phyloP scores from a whole-genome alignment of 2,888 invertebrate genomes.

The Lagria hirta region DNA sequence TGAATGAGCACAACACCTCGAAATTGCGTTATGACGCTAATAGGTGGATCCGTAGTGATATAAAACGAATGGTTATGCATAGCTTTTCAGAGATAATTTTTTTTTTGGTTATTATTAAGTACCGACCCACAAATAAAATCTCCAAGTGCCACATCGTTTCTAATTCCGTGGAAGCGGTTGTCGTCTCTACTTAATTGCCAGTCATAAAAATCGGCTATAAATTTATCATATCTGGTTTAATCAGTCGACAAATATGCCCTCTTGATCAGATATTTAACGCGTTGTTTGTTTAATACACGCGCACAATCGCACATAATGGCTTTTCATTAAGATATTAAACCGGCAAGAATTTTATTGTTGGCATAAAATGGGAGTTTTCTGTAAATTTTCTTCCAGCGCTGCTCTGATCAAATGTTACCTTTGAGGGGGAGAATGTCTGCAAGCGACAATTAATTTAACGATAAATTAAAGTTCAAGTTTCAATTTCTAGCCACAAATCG shows the following conservation, averaged over 20 bases:
- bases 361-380: slow-evolving; percentile 22
- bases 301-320: slow-evolving; percentile 34
- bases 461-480: slow-evolving; percentile 47
- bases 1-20: slow-evolving; percentile 50
- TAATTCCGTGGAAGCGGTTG: too few species aligned
- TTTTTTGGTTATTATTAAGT: too few species aligned
- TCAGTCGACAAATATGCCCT: slow-evolving; percentile 41
- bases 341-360: slow-evolving; percentile 32
- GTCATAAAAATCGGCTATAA: slow-evolving; percentile 39
- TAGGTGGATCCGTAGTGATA: slow-evolving; percentile 49
- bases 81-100: too few species aligned
- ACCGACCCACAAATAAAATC: too few species aligned
- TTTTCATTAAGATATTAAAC: slow-evolving; percentile 42
- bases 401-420: slow-evolving; percentile 8
- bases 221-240: slow-evolving; percentile 40
- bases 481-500: slow-evolving; percentile 47
- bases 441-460: slow-evolving; percentile 42
- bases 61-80: too few species aligned
- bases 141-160: too few species aligned
- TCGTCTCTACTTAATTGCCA: slow-evolving; percentile 26
- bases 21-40: slow-evolving; percentile 50
- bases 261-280: slow-evolving; percentile 42
- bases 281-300: slow-evolving; percentile 39
- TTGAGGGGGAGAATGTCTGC: slow-evolving; percentile 25
- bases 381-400: slow-evolving; percentile 17